phyloP scores from a whole-genome alignment of 2,888 invertebrate genomes.

The Idaea biselata region DNA sequence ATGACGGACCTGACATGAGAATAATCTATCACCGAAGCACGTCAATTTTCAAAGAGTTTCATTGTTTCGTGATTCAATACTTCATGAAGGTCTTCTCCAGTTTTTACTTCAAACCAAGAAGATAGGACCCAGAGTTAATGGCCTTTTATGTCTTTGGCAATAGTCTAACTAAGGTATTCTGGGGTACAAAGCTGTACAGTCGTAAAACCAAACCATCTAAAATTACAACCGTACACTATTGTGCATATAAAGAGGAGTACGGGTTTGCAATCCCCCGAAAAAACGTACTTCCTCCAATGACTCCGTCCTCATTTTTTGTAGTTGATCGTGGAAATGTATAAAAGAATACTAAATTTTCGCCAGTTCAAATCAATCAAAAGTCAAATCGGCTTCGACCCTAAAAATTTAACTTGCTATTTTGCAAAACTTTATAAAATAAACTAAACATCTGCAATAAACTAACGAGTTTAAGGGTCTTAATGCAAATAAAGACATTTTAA shows the following conservation, averaged over 20 bases:
- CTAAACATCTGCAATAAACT: conserved; percentile 40
- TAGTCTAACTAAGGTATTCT: too few relatives aligned
- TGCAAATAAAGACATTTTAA: conserved; percentile 48
- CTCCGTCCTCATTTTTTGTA: too few relatives aligned
- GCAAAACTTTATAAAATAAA: conserved; percentile 10
- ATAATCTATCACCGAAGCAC: not conserved
- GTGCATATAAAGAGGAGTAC: too few relatives aligned
- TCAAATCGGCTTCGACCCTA: not conserved
- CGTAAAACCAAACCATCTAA: too few relatives aligned
- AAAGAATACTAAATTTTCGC: too few relatives aligned
- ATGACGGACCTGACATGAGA: not conserved
- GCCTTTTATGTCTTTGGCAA: too few relatives aligned
- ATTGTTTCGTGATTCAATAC: not conserved
- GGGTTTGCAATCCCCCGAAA: too few relatives aligned
- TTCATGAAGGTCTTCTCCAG: not conserved
- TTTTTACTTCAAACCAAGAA: not conserved
- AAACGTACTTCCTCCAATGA: too few relatives aligned
- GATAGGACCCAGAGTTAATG: not conserved
- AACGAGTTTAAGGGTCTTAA: conserved; percentile 41
- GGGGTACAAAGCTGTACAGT: too few relatives aligned
- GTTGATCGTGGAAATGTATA: too few relatives aligned
- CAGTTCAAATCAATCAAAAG: not conserved
- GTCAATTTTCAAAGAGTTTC: not conserved
- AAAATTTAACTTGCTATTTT: not conserved
- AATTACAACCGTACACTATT: too few relatives aligned